Evolutionary conservation across 2,113 vertebrate genomes (phyloP), one percentile per base, ranked within the genome.

Genomic region (Thoracochromis brauschi): DNA sequence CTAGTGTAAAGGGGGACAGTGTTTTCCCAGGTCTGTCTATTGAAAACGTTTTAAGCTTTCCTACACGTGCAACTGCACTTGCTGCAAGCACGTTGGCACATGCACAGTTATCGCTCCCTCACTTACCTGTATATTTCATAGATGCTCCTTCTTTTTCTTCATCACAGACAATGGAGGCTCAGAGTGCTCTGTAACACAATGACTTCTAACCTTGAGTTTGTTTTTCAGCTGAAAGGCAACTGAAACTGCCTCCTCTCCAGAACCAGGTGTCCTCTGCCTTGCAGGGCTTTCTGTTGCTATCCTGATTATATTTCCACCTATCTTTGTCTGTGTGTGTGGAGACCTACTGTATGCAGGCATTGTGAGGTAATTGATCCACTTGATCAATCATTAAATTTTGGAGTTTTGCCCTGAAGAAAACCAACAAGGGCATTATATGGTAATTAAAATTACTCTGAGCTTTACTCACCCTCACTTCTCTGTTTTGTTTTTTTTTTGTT

Each of bases 1-100:
- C 90, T 73, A 94, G 89, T 95, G 92, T 91, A 94, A 95, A 94
- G 86, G 83, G 84, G 87, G 86, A 85, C 86, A 63, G 40, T 73
- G 83, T 89, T 90, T 89, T 92, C 88, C 87, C 63, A 84, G 63
- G 88, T 91, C 79, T 68, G 53, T 80, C 73, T 84, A 85, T 84
- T 63, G 86, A 82, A 68, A 47, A 68, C 21, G 40, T 63, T 88
- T 65, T 88, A 58, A 91, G 80, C 75, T 86, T 58, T 24, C 9
- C 42, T 26, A n/a, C 84, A 93, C 49, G 54, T 89, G 88, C 38
- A 82, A 73, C 63, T 3, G 19, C 80, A 45, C 47, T 86, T 42
- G 29, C 73, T 86, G 35, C 68, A 54, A 65, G 13, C 89, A 82
- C 3, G n/a, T 57, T 89, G 81, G 83, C 71, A 80, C 80, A 78